Evolutionary conservation across 1,140 invertebrate species (phyloP).

Genomic region (Cardiocondyla obscurior): DNA sequence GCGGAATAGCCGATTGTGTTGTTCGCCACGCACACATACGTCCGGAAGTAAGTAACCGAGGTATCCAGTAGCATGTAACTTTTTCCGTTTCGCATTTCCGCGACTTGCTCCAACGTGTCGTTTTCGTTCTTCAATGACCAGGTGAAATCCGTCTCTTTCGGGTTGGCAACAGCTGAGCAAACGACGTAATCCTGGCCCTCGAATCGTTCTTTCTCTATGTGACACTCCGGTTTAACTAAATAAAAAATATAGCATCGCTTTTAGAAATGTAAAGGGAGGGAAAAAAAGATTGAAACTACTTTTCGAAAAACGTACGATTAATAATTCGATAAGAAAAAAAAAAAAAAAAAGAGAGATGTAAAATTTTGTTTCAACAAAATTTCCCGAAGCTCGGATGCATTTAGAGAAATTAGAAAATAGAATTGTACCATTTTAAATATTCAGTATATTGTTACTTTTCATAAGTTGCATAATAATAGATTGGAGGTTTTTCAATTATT

Average conservation of each 20-base stretch:
- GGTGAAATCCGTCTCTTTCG: slow-evolving; percentile 90
- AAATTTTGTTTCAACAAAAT: not conserved
- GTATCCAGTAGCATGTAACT: slow-evolving; percentile 88
- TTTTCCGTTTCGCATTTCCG: slow-evolving; percentile 84
- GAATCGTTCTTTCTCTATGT: slow-evolving; percentile 88
- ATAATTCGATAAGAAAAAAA: not conserved
- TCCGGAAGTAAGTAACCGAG: slow-evolving; percentile 88
- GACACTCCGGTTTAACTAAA: slow-evolving; percentile 93
- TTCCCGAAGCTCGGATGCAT: not conserved
- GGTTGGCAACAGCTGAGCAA: slow-evolving; percentile 92
- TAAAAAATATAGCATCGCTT: slow-evolving; percentile 58
- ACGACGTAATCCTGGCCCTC: slow-evolving; percentile 90
- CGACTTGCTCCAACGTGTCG: slow-evolving; percentile 86
- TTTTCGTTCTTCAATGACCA: slow-evolving; percentile 94
- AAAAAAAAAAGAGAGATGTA: not conserved
- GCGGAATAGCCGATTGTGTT: slow-evolving; percentile 91
- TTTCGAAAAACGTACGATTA: not conserved
- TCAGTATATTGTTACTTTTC: not conserved
- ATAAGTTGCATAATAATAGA: not conserved
- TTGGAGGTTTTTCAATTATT: not conserved
- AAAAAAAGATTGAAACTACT: not conserved
- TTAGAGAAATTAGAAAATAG: not conserved
- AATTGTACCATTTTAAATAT: not conserved
- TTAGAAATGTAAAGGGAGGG: not conserved
- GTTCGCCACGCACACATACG: slow-evolving; percentile 93